These are phyloP conservation scores for Tillus elongatus DNA, from an alignment of 2,888 invertebrate genomes.

Conservation along the genomic window DNA sequence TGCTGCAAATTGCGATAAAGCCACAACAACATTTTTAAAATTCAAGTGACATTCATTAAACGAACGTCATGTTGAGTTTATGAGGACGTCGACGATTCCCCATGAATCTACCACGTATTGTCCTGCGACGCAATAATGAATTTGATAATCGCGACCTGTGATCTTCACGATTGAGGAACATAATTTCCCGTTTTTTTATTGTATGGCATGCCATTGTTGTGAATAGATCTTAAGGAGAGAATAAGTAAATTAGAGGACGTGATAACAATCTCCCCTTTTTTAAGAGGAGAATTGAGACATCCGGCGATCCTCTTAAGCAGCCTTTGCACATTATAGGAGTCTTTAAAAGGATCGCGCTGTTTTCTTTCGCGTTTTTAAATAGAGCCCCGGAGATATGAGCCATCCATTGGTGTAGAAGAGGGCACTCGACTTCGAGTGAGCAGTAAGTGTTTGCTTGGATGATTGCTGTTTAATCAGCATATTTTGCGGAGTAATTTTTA, in stretches of 20 bases:
- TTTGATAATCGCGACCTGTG: slow-evolving; percentile 2
- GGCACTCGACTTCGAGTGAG: slow-evolving; percentile 24
- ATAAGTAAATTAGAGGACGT: slow-evolving; percentile 74
- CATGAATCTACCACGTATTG: too few species aligned
- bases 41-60: too few species aligned
- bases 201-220: slow-evolving; percentile 43
- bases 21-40: too few species aligned
- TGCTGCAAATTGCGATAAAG: too few species aligned
- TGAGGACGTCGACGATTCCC: too few species aligned
- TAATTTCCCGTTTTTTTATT: slow-evolving; percentile 36
- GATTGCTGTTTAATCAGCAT: slow-evolving; percentile 41
- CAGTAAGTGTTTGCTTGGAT: slow-evolving; percentile 34
- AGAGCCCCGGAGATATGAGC: slow-evolving; percentile 36
- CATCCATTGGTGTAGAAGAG: slow-evolving; percentile 31
- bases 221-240: slow-evolving; percentile 67
- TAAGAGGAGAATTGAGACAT: slow-evolving; percentile 37
- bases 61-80: too few species aligned
- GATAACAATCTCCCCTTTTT: slow-evolving; percentile 65
- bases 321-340: slow-evolving; percentile 28
- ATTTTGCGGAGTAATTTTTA: slow-evolving; percentile 39
- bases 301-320: slow-evolving; percentile 30
- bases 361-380: slow-evolving; percentile 36
- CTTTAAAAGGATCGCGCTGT: slow-evolving; percentile 37
- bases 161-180: slow-evolving; percentile 17
- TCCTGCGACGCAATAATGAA: too few species aligned